Base-by-base conservation (phyloP, 2,888 invertebrate genomes). In the Hemistola chrysoprasaria region DNA sequence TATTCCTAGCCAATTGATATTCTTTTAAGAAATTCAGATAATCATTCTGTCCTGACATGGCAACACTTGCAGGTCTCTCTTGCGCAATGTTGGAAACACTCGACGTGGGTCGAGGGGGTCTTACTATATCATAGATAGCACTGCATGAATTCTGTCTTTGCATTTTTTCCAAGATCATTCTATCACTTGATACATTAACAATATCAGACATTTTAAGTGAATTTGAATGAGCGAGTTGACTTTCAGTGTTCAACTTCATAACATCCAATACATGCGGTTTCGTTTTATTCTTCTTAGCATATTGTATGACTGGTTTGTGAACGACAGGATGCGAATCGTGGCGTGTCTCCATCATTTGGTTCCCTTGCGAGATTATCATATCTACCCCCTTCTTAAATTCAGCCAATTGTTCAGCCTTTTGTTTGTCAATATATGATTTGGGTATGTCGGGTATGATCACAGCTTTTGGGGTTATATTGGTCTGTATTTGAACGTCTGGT, bases 11-110 rank as follows among this genome's bases (percentile, higher is more conserved):
- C n/a, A n/a, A n/a, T 7, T 44, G 38, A 30, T 80, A 62, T 38
- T 80, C 77, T 40, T 72, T 74, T n/a, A 84, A 43, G 44, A 83
- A 81, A 22, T 68, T 59, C 27, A 70, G 59, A 29, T 64, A 74
- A 10, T 57, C 57, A 22, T 57, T 62, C 33, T 65, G 58, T 33
- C 50, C 57, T 6, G 51, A 8, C 10, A 48, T 8, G 8, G 42
- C 32, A 8, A 7, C 8, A 24, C 39, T 29, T 8, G 26, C 40
- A 25, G 39, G 32, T 40, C 8, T 26, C 29, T 20, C 38, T 2
- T 30, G 8, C 11, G 50, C 21, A n/a, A 20, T 11, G 1, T 5
- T 28, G 7, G 26, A 38, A 6, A 11, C 20, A 6, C n/a, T n/a
- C 3, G 11, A 11, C 10, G 22, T 25, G 6, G 36, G 10, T 6